Percentiles rank a stretch among this genome's conserved stretches.
phyloP scores from a whole-genome alignment of 2,888 invertebrate species.

The Acleris holmiana region DNA sequence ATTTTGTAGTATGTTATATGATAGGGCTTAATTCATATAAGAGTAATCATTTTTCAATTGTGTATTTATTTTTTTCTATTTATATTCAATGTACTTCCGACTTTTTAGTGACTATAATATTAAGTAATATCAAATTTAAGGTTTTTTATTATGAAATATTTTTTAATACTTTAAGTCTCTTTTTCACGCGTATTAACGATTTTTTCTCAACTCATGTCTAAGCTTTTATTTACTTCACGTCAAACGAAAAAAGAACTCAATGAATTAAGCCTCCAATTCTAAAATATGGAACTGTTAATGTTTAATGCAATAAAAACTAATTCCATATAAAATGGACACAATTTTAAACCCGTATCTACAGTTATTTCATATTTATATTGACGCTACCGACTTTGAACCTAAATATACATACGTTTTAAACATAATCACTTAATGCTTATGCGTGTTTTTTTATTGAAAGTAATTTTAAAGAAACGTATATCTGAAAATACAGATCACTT shows the following conservation, averaged over 20 bases:
- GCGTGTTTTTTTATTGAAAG: too few species aligned
- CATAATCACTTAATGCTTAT: too few species aligned
- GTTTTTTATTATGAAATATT: background rate
- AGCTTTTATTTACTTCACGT: background rate
- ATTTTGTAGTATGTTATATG: constrained; percentile 38
- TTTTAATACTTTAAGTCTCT: background rate
- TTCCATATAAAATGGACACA: too few species aligned
- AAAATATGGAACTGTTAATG: constrained; percentile 24
- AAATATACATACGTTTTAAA: too few species aligned
- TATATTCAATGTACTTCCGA: background rate
- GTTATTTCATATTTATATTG: too few species aligned
- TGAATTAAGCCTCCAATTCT: constrained; percentile 29
- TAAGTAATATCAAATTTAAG: too few species aligned
- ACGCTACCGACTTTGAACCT: too few species aligned
- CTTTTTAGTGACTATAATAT: background rate
- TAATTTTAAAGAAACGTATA: too few species aligned
- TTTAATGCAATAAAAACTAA: too few species aligned
- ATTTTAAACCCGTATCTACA: too few species aligned
- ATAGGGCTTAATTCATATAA: constrained; percentile 34
- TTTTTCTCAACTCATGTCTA: background rate
- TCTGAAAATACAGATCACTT: too few species aligned
- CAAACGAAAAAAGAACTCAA: background rate
- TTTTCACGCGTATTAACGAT: background rate
- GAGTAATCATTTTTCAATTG: background rate
- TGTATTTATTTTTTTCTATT: background rate